Percentiles rank a stretch among this genome's conserved stretches.
Conservation (phyloP, 2,888 invertebrate species). For the Aporophyla nigra region DNA sequence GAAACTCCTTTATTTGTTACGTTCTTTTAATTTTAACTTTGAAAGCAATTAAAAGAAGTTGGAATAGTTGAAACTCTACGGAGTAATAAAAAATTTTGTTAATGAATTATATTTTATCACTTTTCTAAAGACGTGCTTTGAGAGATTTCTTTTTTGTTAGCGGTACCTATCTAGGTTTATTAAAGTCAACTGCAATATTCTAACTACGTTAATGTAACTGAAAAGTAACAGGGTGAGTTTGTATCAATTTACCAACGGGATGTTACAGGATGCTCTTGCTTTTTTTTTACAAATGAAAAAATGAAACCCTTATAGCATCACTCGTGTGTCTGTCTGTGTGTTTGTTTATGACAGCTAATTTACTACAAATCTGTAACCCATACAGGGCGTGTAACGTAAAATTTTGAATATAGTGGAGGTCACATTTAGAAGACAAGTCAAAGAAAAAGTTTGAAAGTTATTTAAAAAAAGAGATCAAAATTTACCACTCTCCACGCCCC, state of each 20-base stretch:
- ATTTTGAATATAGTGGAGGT: too few relatives aligned
- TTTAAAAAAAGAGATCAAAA: too few relatives aligned
- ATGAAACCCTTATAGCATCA: background rate
- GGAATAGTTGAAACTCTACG: constrained; percentile 27
- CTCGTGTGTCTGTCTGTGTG: background rate
- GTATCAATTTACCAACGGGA: background rate
- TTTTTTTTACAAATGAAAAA: background rate
- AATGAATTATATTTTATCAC: constrained; percentile 7
- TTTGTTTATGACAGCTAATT: background rate
- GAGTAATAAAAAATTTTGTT: constrained; percentile 13
- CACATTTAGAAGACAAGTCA: too few relatives aligned
- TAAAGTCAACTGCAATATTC: background rate
- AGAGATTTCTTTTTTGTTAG: background rate
- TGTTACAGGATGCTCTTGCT: background rate
- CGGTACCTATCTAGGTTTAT: background rate
- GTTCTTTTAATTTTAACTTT: constrained; percentile 66
- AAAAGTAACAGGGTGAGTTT: background rate
- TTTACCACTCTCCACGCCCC: too few relatives aligned
- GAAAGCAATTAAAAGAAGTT: constrained; percentile 53
- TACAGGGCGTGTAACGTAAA: too few relatives aligned
- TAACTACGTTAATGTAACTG: background rate
- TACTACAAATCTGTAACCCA: background rate
- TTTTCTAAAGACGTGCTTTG: background rate
- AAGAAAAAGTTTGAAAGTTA: too few relatives aligned
- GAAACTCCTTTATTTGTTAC: constrained; percentile 51